Conservation (phyloP, 2,113 vertebrate species). For the Dascyllus trimaculatus region DNA sequence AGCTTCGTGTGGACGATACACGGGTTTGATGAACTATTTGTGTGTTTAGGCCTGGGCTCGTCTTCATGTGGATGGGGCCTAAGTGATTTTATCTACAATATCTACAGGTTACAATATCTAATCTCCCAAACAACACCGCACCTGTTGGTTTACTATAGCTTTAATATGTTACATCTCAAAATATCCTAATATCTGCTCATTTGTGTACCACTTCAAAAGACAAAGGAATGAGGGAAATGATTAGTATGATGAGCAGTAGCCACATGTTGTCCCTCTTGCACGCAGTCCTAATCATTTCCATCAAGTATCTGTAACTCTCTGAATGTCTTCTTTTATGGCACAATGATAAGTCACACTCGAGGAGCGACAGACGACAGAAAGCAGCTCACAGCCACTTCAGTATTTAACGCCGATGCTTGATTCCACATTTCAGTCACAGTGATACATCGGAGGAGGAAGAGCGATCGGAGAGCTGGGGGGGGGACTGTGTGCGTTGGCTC, state of each 20-base stretch:
- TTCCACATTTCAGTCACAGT: slow-evolving; percentile 71
- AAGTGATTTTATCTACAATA: no score
- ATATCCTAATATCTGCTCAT: background rate
- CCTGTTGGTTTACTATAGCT: no score
- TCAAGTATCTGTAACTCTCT: slow-evolving; percentile 29
- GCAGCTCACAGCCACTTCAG: slow-evolving; percentile 57
- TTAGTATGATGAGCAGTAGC: background rate
- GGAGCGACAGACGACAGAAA: slow-evolving; percentile 51
- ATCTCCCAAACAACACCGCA: no score
- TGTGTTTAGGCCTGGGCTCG: no score
- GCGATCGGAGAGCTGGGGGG: slow-evolving; percentile 20
- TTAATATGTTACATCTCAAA: background rate
- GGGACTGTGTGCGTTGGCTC: slow-evolving; percentile 2
- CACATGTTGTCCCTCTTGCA: background rate
- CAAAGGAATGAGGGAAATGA: background rate
- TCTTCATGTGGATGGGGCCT: no score
- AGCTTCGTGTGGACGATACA: no score
- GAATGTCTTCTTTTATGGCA: slow-evolving; percentile 26
- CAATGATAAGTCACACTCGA: slow-evolving; percentile 55
- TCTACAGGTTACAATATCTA: no score
- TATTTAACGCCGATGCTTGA: slow-evolving; percentile 49
- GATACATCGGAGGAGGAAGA: slow-evolving; percentile 39
- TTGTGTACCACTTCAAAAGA: background rate
- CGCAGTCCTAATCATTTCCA: slow-evolving; percentile 19
- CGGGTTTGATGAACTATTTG: no score